Evolutionary conservation across 2,888 invertebrate genomes (phyloP).

Genomic region (Copidosoma aretas): DNA sequence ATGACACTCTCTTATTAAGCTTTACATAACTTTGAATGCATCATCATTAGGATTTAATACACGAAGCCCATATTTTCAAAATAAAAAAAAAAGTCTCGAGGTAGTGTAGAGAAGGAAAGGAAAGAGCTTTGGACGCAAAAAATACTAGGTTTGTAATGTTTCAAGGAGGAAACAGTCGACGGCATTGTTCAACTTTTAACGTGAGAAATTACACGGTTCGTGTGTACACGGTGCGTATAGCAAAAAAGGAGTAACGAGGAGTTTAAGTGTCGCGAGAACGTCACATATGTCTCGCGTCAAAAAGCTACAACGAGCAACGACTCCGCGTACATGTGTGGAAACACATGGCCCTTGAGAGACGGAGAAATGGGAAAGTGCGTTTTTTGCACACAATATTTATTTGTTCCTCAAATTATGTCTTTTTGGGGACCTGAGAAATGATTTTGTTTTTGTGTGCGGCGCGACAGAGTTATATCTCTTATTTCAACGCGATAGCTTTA

Average conservation of each 20-base stretch:
- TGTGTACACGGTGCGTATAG: conserved; percentile 1
- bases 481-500: background rate
- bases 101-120: background rate
- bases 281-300: conserved; percentile 29
- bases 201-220: conserved; percentile 18
- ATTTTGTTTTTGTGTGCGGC: conserved; percentile 7
- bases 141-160: background rate
- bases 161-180: background rate
- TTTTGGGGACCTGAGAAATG: background rate
- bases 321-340: background rate
- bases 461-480: conserved; percentile 14
- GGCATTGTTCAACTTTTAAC: conserved; percentile 4
- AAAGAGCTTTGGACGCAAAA: background rate
- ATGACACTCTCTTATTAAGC: too few relatives aligned
- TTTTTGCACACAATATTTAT: conserved; percentile 20
- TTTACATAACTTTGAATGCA: background rate
- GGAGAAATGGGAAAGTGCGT: background rate
- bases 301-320: conserved; percentile 26
- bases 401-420: conserved; percentile 1
- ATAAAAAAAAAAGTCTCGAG: background rate
- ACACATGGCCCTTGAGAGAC: conserved; percentile 38
- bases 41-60: background rate
- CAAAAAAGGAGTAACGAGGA: conserved; percentile 1
- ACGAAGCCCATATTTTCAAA: background rate
- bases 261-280: conserved; percentile 21